Evolutionary conservation across 2,113 vertebrate species (phyloP).

Genomic region (Cacatua alba): DNA sequence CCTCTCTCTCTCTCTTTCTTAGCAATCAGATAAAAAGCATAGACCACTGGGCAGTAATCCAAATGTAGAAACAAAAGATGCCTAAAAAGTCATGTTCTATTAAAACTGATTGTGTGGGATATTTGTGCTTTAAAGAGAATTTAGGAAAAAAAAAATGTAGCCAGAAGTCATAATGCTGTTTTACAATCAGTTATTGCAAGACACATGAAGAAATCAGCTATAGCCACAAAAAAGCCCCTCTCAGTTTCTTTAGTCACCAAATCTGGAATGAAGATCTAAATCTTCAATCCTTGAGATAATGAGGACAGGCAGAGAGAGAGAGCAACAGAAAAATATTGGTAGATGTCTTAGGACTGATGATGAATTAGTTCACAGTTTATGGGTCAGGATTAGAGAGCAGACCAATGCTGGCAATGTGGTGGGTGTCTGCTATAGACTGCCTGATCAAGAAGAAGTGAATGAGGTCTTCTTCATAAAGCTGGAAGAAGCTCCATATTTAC

Average conservation of each 20-base stretch:
- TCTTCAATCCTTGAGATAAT: background rate
- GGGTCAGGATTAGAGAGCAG: background rate
- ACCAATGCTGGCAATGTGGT: background rate
- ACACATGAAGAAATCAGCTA: background rate
- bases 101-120: background rate
- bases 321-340: background rate
- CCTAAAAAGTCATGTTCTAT: background rate
- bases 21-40: no score
- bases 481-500: background rate
- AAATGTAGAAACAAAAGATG: no score
- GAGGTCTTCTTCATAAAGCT: background rate
- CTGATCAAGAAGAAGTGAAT: background rate
- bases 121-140: background rate
- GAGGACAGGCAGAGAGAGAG: background rate
- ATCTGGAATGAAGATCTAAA: background rate
- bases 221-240: background rate
- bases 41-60: no score
- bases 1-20: no score
- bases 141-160: background rate
- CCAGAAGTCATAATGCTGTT: background rate
- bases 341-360: background rate
- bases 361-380: background rate
- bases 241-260: background rate
- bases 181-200: background rate
- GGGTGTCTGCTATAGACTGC: background rate